These are phyloP conservation scores for Ptychodera flava DNA, from an alignment of 35 echinoderm and acorn worm genomes.

Conservation along the genomic window DNA sequence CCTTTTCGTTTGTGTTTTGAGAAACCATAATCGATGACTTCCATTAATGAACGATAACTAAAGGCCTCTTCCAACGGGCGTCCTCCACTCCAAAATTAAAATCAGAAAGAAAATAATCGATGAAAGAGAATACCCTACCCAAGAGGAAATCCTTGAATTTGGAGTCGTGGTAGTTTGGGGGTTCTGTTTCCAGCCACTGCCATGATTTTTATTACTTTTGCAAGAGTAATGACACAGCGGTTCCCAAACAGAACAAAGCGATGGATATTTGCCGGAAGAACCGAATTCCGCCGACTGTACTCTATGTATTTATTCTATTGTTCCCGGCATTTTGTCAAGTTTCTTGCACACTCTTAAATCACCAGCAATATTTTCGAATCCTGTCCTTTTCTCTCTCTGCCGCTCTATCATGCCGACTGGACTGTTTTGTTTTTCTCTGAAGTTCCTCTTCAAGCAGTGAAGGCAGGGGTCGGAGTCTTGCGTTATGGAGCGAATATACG, in stretches of 20 bases:
- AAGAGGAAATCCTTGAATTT: not conserved
- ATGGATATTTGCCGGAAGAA: not conserved
- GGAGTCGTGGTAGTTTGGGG: not conserved
- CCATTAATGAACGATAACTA: not conserved
- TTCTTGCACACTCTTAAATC: too few species aligned
- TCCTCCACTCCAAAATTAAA: not conserved
- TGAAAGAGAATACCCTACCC: not conserved
- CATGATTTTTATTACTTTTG: not conserved
- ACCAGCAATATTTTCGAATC: too few species aligned
- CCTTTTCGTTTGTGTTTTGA: not conserved
- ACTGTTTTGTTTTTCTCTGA: too few species aligned
- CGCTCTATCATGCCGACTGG: too few species aligned
- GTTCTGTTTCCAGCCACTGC: not conserved
- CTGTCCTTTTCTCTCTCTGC: too few species aligned
- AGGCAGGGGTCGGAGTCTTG: too few species aligned
- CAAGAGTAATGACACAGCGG: not conserved
- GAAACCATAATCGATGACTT: not conserved
- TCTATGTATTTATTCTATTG: too few species aligned
- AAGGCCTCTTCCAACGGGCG: not conserved
- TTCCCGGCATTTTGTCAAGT: too few species aligned
- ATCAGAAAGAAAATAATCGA: not conserved
- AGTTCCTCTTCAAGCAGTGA: too few species aligned
- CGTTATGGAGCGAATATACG: too few species aligned
- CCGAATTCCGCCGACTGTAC: too few species aligned
- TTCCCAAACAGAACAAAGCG: not conserved